Percentiles rank a stretch among this genome's conserved stretches.
These are phyloP conservation scores for Xylota sylvarum DNA, from an alignment of 2,888 invertebrate genomes.

Conservation along the genomic window DNA sequence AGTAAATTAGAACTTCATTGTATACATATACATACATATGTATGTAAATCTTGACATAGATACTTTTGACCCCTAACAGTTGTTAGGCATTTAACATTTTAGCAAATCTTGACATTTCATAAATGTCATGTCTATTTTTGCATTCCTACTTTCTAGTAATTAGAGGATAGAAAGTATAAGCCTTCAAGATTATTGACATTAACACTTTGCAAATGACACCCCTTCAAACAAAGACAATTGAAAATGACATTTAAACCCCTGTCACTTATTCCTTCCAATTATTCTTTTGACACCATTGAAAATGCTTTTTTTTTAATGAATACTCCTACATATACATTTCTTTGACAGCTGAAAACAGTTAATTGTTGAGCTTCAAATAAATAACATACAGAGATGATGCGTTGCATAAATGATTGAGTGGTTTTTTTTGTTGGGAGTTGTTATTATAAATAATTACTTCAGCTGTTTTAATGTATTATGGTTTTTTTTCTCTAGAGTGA, in stretches of 20 bases:
- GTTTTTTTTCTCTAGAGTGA: background rate
- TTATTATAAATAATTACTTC: conserved; percentile 49
- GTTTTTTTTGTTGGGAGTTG: conserved; percentile 19
- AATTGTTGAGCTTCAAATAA: conserved; percentile 45
- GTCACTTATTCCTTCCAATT: background rate
- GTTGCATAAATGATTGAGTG: conserved; percentile 58
- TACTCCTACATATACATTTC: background rate
- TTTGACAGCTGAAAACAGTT: conserved; percentile 60
- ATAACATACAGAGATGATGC: conserved; percentile 23
- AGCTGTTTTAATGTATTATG: conserved; percentile 30
- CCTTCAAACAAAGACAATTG: background rate
- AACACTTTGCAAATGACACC: background rate
- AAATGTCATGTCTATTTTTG: too few species aligned
- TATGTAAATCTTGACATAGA: background rate
- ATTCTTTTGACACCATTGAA: conserved; percentile 24
- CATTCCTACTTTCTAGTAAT: background rate
- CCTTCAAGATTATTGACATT: background rate
- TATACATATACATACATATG: background rate
- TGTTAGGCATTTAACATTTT: background rate
- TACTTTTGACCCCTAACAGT: background rate
- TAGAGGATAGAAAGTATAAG: background rate
- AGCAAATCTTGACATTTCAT: background rate
- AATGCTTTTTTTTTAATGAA: background rate
- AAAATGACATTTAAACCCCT: background rate
- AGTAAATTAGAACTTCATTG: background rate